Base-by-base conservation (phyloP, 1,140 invertebrate species). In the Eueides isabella region DNA sequence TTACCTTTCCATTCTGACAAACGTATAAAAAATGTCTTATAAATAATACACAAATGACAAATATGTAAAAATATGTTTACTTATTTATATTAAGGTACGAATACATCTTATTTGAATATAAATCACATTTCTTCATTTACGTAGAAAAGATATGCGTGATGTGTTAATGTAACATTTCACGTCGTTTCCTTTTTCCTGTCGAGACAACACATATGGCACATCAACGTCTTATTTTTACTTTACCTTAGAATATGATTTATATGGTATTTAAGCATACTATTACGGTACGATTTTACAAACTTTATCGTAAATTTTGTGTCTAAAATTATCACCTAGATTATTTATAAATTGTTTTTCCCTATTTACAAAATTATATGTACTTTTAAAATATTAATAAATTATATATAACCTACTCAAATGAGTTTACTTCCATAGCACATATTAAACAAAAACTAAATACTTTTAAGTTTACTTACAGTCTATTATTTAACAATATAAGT, bases 1-100 rank as follows among this genome's bases (percentile, higher is more conserved):
- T 68, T 61, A 68, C 67, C 48, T 68, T 48, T 61, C 44, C 30
- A 14, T 68, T 61, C 26, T 61, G 11, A 2, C 33, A 55, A 55
- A 55, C 48, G 2, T 23, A 55, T n/a, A 55, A 55, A 55, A 7
- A 1, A 44, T 44, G 7, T 19, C 16, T 26, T 1, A 2, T 26
- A 26, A 55, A 11, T 55, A 55, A 23, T 55, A 55, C 9, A 4
- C 23, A 55, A 55, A 55, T 26, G 6, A 26, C 26, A 14, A 55
- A 55, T 55, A 55, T 23, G 48, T 55, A 23, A 55, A n/a, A 26
- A 23, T 23, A 23, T 26, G 26, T 55, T 55, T 26, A 11, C 7
- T 12, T 55, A 12, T 23, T 55, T 55, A 55, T 55, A 19, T 23
- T 3, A 26, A 55, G 23, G 26, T 55, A 23, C n/a, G n/a, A n/a